Evolutionary conservation across 1,140 invertebrate species (phyloP), one percentile per base, ranked within the genome.

Genomic region (Drosophila virilis): DNA sequence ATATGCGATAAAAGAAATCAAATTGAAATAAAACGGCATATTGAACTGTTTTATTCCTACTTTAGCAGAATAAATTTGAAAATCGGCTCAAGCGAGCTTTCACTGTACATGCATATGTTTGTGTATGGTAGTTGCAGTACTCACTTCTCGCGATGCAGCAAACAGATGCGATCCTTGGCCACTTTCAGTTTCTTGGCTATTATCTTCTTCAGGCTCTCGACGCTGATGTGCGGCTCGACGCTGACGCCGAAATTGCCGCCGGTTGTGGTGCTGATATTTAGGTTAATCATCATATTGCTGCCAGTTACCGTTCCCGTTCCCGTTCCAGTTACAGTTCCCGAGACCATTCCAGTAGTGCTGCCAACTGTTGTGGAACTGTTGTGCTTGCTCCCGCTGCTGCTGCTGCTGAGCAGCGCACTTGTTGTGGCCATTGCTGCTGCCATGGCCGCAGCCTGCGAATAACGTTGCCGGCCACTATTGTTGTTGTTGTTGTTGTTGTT

Each of bases 131-230:
- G 35, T 3, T 12, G 38, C 58, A 38, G 35, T 88, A 94, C 94
- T 95, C 93, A 98, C 97, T 97, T 97, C 93, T 98, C 97, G 79
- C 96, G 95, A 93, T 98, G 96, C 64, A 98, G 94, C 83, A 98
- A 94, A 92, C 97, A 97, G 93, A 98, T 98, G 90, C 97, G 95
- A 93, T 98, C 97, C 93, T 97, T 97, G 74, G 96, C 95, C 90
- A 98, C 96, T 94, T 97, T 97, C 67, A 98, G 94, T 92, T 95
- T 96, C 93, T 97, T 97, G n/a, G 97, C 97, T 80, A 98, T 96
- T 51, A 96, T 94, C 93, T 97, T 97, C 93, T 98, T 98, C 12
- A 98, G 94, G 91, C 96, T 96, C 83, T 97, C 97, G 54, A 98
- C 95, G 69, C 95, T 97, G 76, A 96, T 96, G 83, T 95, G 94